phyloP scores from a whole-genome alignment of 2,797 vertebrate genomes.

The Cichlasoma orientale region DNA sequence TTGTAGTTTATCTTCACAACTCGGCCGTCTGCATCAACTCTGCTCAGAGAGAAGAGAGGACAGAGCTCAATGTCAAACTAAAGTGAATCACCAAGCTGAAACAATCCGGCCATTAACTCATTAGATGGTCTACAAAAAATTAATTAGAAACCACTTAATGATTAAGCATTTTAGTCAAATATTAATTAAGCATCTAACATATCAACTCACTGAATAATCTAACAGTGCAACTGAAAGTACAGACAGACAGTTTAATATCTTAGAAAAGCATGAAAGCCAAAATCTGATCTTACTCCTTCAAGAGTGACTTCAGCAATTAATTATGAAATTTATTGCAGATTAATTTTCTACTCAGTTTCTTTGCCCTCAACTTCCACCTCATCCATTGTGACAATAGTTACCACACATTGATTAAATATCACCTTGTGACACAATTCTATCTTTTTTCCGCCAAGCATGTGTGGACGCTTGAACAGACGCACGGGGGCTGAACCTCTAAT shows the following conservation, averaged over 20 bases:
- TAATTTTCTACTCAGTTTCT: neutral
- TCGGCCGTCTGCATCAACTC: conserved; percentile 81
- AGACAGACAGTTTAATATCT: neutral
- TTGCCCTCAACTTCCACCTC: neutral
- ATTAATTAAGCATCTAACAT: neutral
- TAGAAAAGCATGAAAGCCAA: neutral
- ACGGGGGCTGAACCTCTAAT: neutral
- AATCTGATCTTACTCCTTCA: neutral
- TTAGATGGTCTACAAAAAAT: neutral
- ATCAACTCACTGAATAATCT: neutral
- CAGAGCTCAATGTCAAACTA: neutral
- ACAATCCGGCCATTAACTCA: neutral
- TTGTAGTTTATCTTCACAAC: conserved; percentile 90
- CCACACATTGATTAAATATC: neutral
- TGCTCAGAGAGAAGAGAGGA: conserved; percentile 51
- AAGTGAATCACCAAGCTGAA: neutral
- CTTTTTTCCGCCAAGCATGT: neutral
- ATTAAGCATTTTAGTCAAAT: neutral
- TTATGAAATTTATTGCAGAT: neutral
- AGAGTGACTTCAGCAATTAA: neutral
- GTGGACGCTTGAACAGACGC: neutral
- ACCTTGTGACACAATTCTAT: neutral
- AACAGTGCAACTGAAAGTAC: neutral
- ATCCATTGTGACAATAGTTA: neutral
- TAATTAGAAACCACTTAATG: neutral